These are phyloP conservation scores for Pogonus chalceus DNA, from an alignment of 1,140 invertebrate genomes.

Conservation along the genomic window DNA sequence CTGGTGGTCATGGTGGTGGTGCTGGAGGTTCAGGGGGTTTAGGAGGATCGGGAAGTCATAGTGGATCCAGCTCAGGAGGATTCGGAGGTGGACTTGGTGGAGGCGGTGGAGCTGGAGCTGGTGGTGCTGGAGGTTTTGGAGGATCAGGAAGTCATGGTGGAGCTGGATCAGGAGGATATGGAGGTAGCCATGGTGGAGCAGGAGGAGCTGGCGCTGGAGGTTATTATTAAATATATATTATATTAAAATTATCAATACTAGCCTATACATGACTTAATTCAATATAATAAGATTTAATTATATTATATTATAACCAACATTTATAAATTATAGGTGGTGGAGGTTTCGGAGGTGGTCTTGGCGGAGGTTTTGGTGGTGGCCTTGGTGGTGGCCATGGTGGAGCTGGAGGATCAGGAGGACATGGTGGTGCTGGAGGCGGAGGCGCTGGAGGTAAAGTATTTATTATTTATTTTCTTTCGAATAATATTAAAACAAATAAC, in stretches of 20 bases:
- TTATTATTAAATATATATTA: too few relatives aligned
- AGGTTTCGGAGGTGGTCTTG: not conserved
- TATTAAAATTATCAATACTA: too few relatives aligned
- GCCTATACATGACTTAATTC: too few relatives aligned
- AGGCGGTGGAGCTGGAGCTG: constrained; percentile 18
- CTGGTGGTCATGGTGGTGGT: constrained; percentile 17
- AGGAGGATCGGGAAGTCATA: constrained; percentile 25
- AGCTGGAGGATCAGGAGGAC: not conserved
- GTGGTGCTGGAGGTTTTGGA: constrained; percentile 11
- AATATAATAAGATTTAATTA: too few relatives aligned
- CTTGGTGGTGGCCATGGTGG: not conserved
- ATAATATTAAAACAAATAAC: too few relatives aligned
- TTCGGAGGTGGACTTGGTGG: constrained; percentile 11
- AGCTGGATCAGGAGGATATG: not conserved
- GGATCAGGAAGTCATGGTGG: not conserved
- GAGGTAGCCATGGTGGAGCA: not conserved
- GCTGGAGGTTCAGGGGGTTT: constrained; percentile 33
- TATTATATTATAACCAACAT: too few relatives aligned
- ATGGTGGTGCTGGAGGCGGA: not conserved
- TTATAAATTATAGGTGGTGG: too few relatives aligned
- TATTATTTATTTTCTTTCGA: too few relatives aligned
- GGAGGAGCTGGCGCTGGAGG: too few relatives aligned
- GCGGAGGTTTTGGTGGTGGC: not conserved
- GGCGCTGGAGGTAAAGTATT: not conserved
- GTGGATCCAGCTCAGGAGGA: constrained; percentile 2